Evolutionary conservation across 2,888 invertebrate species (phyloP), one percentile per base, ranked within the genome.

Genomic region (Chrysolina haemoptera): DNA sequence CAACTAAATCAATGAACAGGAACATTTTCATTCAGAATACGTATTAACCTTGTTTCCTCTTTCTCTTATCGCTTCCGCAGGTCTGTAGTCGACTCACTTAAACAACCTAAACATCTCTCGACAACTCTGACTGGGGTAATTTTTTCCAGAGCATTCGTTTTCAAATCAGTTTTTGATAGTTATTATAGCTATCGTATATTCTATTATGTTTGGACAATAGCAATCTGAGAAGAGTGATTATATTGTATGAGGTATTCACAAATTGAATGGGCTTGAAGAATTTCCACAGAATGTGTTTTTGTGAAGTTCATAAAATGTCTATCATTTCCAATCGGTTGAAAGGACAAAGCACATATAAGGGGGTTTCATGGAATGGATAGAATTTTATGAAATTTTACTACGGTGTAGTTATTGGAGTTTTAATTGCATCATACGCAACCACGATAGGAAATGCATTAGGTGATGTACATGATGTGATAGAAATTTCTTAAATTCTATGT

Each of bases 41-140:
- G 62, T 35, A 64, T 74, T 65, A 74, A 71, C 68, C 43, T 50
- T 71, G 68, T 69, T 71, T 74, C 22, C 71, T 71, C 70, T 71
- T 71, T 48, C 41, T 53, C 20, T 48, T 66, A 40, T 59, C 63
- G 40, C 62, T 62, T 67, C 62, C 41, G 11, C 41, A 43, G 41
- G 40, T 53, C 20, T 41, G 40, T 11, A 55, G 48, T 50, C 27
- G 27, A 67, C 40, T 74, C 65, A 62, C 27, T 71, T 65, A 59
- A 71, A 69, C 71, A 71, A 64, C 70, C 70, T 65, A 62, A 68
- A 68, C 68, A 53, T 71, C 66, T 40, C 20, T 35, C 48, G 62
- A 62, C 55, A 55, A 55, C 20, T 1, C 18, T 22, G 22, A 55
- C 18, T 22, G 22, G 12, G 55, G 46, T 46, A 12, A 55, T 20